phyloP scores from a whole-genome alignment of 2,888 invertebrate species.

The Halictus quadricinctus region DNA sequence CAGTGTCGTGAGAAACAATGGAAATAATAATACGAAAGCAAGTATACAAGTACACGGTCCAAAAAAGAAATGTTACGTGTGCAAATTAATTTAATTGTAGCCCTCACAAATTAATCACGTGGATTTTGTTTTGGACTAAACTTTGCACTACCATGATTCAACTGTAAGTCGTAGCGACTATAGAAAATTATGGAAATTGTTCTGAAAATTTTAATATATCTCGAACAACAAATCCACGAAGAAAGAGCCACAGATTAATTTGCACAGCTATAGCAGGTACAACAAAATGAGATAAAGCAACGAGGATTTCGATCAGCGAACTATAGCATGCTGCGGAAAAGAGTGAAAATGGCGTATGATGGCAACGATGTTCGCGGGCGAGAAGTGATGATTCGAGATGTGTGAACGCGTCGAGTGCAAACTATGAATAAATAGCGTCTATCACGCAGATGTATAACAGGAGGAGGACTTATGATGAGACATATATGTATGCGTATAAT shows the following conservation, averaged over 20 bases:
- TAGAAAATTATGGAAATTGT: too few relatives aligned
- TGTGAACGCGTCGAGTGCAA: background rate
- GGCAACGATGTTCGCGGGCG: background rate
- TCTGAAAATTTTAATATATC: too few relatives aligned
- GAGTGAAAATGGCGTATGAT: background rate
- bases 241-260: background rate
- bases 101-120: background rate
- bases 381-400: background rate
- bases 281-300: background rate
- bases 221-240: too few relatives aligned
- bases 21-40: background rate
- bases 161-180: background rate
- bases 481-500: conserved; percentile 13
- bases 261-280: background rate
- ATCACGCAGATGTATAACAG: conserved; percentile 4
- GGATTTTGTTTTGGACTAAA: background rate
- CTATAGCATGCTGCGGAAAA: background rate
- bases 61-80: background rate
- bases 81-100: background rate
- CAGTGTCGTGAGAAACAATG: background rate
- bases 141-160: background rate
- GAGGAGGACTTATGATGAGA: background rate
- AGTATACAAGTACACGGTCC: background rate
- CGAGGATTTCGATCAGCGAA: background rate
- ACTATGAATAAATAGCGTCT: background rate